Conservation (phyloP, 2,113 vertebrate genomes). For the Aix galericulata region DNA sequence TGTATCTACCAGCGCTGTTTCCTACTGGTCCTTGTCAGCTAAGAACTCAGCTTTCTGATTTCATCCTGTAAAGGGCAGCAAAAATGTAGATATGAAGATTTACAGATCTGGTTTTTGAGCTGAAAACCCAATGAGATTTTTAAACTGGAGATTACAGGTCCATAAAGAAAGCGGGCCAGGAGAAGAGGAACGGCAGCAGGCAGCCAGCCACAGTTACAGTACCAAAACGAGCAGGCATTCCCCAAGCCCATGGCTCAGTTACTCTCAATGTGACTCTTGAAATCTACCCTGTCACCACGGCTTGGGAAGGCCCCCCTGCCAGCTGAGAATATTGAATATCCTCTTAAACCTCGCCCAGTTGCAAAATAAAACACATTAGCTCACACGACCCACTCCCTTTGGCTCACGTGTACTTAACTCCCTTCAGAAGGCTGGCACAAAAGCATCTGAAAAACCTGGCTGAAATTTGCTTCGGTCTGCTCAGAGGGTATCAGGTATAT, state of each 20-base stretch:
- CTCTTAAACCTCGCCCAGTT: not conserved
- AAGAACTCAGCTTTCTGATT: not conserved
- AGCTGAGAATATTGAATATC: not conserved
- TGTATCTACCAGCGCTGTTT: not conserved
- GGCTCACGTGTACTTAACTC: not conserved
- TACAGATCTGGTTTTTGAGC: not conserved
- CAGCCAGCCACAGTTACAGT: not conserved
- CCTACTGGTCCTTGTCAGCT: not conserved
- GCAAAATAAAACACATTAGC: not conserved
- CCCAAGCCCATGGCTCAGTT: not conserved
- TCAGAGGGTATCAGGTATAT: rapidly evolving
- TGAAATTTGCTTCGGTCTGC: not conserved
- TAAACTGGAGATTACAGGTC: not conserved
- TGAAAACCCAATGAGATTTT: not conserved
- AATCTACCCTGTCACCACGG: rapidly evolving
- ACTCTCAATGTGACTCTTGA: not conserved
- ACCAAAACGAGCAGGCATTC: not conserved
- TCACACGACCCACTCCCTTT: not conserved
- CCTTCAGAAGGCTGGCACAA: not conserved
- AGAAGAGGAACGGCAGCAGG: not conserved
- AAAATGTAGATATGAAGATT: not conserved
- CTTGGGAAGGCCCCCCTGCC: not conserved
- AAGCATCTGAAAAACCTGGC: not conserved
- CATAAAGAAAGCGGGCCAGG: not conserved
- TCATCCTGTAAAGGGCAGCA: not conserved